Percentiles rank a stretch among this genome's conserved stretches.
Conservation (phyloP, 2,888 invertebrate species). For the Meandrusa payeni region DNA sequence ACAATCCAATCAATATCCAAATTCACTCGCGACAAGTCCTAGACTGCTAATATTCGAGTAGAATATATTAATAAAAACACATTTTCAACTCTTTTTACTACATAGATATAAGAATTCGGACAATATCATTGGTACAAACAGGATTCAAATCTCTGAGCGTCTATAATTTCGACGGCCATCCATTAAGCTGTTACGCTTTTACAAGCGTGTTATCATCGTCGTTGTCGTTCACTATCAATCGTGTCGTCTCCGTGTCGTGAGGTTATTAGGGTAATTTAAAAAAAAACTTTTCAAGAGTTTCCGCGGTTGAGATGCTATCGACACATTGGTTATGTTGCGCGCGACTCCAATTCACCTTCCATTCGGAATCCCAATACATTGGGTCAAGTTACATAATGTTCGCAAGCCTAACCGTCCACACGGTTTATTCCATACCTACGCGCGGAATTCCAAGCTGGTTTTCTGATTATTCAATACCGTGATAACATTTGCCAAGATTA, state of each 20-base stretch:
- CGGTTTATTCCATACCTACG: slow-evolving; percentile 27
- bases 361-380: slow-evolving; percentile 49
- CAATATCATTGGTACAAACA: no score
- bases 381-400: slow-evolving; percentile 44
- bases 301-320: slow-evolving; percentile 61
- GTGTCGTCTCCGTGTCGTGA: slow-evolving; percentile 26
- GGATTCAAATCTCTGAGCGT: no score
- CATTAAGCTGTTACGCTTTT: no score
- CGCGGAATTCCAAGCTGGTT: slow-evolving; percentile 46
- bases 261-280: slow-evolving; percentile 8
- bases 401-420: slow-evolving; percentile 27
- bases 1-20: no score
- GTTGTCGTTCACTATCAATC: slow-evolving; percentile 10
- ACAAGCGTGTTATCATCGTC: no score
- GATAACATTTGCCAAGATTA: slow-evolving; percentile 29
- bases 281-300: slow-evolving; percentile 47
- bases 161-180: no score
- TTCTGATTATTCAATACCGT: slow-evolving; percentile 36
- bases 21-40: no score
- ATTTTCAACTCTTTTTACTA: no score
- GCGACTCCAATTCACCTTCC: slow-evolving; percentile 36
- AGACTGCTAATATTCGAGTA: no score
- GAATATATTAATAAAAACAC: no score
- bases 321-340: slow-evolving; percentile 40
- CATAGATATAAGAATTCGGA: no score